Evolutionary conservation across 2,888 invertebrate genomes (phyloP).

Genomic region (Nymphalis polychloros): DNA sequence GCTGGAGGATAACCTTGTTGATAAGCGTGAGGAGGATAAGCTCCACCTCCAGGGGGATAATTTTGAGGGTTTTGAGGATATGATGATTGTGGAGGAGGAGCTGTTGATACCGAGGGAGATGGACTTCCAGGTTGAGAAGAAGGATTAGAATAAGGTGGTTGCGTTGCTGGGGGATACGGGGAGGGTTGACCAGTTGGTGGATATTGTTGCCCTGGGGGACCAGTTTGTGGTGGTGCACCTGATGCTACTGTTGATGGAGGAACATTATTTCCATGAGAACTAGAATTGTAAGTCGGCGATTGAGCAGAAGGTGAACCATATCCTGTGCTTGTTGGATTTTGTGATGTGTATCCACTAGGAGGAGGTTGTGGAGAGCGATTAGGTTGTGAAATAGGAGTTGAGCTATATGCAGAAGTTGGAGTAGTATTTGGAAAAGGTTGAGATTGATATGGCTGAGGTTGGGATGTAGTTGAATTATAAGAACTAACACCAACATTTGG

Average conservation of each 20-base stretch:
- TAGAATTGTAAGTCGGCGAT: conserved; percentile 84
- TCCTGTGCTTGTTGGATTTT: conserved; percentile 80
- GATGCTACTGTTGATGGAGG: conserved; percentile 76
- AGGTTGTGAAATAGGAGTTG: conserved; percentile 76
- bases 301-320: conserved; percentile 85
- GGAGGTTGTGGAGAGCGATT: conserved; percentile 82
- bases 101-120: conserved; percentile 73
- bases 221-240: conserved; percentile 72
- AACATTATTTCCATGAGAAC: conserved; percentile 78
- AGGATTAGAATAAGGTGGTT: conserved; percentile 82
- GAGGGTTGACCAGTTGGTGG: conserved; percentile 84
- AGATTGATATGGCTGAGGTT: conserved; percentile 76
- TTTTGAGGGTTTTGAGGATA: conserved; percentile 80
- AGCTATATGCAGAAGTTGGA: conserved; percentile 79
- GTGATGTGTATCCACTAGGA: conserved; percentile 79
- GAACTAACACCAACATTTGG: conserved; percentile 76
- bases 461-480: conserved; percentile 73
- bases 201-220: conserved; percentile 84
- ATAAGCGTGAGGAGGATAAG: conserved; percentile 78
- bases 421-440: conserved; percentile 77
- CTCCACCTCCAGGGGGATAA: conserved; percentile 69
- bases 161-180: conserved; percentile 83
- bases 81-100: conserved; percentile 82
- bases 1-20: conserved; percentile 79
- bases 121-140: conserved; percentile 79